These are phyloP conservation scores for Synergus gifuensis DNA, from an alignment of 2,888 invertebrate genomes.

Conservation along the genomic window DNA sequence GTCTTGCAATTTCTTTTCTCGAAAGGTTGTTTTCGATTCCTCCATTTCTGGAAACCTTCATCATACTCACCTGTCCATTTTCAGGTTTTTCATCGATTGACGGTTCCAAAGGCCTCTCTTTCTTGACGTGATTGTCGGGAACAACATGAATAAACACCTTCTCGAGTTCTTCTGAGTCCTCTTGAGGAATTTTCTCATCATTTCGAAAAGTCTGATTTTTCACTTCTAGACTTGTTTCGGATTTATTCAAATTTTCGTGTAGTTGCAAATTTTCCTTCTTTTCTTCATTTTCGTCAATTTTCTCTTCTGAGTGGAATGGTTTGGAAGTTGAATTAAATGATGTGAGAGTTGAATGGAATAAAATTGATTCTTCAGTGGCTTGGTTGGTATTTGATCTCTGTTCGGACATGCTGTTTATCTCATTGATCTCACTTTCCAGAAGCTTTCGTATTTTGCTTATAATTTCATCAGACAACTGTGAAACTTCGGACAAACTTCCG, in stretches of 20 bases:
- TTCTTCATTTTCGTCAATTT: background rate
- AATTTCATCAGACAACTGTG: constrained; percentile 44
- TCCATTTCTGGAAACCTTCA: constrained; percentile 52
- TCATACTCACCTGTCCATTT: background rate
- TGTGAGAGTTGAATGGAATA: background rate
- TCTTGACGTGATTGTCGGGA: background rate
- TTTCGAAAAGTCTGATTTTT: background rate
- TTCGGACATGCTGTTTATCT: constrained; percentile 4
- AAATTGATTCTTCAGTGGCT: background rate
- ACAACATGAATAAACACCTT: background rate
- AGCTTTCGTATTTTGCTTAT: constrained; percentile 48
- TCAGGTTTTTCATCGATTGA: background rate
- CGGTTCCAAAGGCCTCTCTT: background rate
- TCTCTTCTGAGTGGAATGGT: background rate
- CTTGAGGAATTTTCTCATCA: background rate
- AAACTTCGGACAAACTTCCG: constrained; percentile 42
- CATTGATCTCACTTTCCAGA: constrained; percentile 40
- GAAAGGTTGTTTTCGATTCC: constrained; percentile 50
- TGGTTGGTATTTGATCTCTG: background rate
- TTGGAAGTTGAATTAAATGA: background rate
- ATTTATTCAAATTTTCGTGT: background rate
- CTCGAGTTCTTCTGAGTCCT: background rate
- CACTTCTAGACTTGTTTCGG: background rate
- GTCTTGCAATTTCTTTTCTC: constrained; percentile 20
- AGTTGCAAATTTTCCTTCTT: background rate